A percentile compares a stretch with the other conserved stretches of the same genome.
Evolutionary conservation across 2,888 invertebrate species (phyloP).

Genomic region (Taphrorychus bicolor): DNA sequence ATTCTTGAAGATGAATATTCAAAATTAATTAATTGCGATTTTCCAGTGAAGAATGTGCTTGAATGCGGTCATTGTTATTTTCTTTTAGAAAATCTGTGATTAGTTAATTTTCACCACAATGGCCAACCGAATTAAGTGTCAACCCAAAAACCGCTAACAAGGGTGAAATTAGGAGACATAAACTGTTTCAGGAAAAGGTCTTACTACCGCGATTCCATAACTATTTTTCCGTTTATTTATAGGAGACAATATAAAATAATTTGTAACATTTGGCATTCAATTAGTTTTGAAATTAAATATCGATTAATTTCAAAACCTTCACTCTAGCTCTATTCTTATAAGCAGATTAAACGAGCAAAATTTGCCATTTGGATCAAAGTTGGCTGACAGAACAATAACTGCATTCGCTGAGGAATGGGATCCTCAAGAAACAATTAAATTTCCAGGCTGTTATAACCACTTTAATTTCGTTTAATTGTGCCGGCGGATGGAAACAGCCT

Average conservation of each 20-base stretch:
- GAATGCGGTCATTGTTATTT: not conserved
- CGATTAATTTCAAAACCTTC: not conserved
- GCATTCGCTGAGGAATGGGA: not conserved
- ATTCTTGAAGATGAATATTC: not conserved
- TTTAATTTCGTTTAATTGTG: not conserved
- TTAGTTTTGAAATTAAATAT: not conserved
- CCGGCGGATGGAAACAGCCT: too few species aligned
- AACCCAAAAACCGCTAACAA: not conserved
- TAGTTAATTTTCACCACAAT: too few species aligned
- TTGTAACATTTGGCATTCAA: not conserved
- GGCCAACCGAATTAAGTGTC: not conserved
- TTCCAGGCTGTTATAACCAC: not conserved
- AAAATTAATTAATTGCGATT: not conserved
- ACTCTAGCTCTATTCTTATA: too few species aligned
- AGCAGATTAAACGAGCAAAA: not conserved
- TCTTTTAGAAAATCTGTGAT: too few species aligned
- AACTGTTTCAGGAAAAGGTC: not conserved
- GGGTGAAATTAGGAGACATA: not conserved
- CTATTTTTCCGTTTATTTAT: not conserved
- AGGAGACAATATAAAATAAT: not conserved
- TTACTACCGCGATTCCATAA: not conserved
- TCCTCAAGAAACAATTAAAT: not conserved
- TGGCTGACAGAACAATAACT: not conserved
- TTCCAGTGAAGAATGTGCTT: not conserved
- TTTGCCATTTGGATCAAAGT: not conserved